Evolutionary conservation across 2,888 invertebrate genomes (phyloP).

Genomic region (Dusona sp.): DNA sequence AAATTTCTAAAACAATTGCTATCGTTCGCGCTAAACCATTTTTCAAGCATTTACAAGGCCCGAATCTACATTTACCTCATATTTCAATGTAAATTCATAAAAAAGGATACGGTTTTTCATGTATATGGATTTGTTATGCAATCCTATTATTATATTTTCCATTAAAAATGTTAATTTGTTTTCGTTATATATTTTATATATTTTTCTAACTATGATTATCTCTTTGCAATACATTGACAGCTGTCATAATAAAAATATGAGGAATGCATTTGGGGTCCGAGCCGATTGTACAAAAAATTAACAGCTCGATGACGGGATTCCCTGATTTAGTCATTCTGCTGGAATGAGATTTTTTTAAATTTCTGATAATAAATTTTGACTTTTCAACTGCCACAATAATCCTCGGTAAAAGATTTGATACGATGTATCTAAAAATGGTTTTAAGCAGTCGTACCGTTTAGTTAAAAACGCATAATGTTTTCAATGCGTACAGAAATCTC

Average conservation of each 20-base stretch:
- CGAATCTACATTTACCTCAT: not conserved
- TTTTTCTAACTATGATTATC: not conserved
- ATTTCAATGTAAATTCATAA: not conserved
- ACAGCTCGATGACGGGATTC: not conserved
- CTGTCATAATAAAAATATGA: not conserved
- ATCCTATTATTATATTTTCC: not conserved
- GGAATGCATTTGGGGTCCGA: not conserved
- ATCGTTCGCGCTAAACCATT: not conserved
- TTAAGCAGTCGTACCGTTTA: no score
- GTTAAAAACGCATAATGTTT: no score
- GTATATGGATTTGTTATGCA: not conserved
- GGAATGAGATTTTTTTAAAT: no score
- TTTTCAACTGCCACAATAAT: no score
- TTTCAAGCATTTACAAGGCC: not conserved
- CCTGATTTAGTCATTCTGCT: not conserved
- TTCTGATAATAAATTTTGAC: no score
- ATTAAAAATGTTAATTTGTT: not conserved
- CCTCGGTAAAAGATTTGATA: no score
- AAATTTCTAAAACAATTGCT: not conserved
- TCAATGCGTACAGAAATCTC: no score
- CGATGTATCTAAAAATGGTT: no score
- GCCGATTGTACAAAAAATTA: not conserved
- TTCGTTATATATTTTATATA: not conserved
- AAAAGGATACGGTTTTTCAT: not conserved
- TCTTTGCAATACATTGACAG: not conserved